Evolutionary conservation across 1,140 invertebrate genomes (phyloP).

Genomic region (Augochlora pura): DNA sequence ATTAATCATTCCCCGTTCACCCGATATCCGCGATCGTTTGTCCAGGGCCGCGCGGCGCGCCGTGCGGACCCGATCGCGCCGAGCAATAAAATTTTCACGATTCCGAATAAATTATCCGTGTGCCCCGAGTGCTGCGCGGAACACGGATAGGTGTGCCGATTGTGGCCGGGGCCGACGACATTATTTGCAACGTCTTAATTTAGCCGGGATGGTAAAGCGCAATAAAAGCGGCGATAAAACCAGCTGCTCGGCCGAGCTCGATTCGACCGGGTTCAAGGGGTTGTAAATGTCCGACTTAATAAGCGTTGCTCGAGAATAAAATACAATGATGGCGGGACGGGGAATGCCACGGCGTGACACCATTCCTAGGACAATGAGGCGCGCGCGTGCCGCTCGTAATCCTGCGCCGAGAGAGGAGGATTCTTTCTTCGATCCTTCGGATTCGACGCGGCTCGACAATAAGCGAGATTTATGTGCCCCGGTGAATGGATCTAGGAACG

Average conservation of each 20-base stretch:
- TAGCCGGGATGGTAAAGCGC: constrained; percentile 33
- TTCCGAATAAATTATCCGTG: constrained; percentile 51
- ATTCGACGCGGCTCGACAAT: background rate
- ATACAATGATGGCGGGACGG: constrained; percentile 33
- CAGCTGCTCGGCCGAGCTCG: constrained; percentile 6
- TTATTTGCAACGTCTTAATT: constrained; percentile 50
- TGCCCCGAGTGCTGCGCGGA: background rate
- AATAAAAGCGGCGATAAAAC: constrained; percentile 55
- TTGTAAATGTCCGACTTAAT: constrained; percentile 59
- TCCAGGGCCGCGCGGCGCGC: constrained; percentile 19
- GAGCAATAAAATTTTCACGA: constrained; percentile 53
- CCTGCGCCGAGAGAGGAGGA: background rate
- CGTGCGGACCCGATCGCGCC: constrained; percentile 18
- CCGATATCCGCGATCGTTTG: constrained; percentile 64
- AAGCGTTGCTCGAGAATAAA: constrained; percentile 39
- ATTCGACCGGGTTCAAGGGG: constrained; percentile 42
- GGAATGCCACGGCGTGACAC: background rate
- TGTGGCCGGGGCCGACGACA: constrained; percentile 26
- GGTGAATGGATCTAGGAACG: background rate
- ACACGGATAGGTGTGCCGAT: constrained; percentile 41
- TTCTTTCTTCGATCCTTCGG: background rate
- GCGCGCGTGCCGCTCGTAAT: constrained; percentile 19
- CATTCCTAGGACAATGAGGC: constrained; percentile 26
- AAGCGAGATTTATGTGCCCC: background rate
- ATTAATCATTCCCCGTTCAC: constrained; percentile 66